Evolutionary conservation across 1,140 invertebrate species (phyloP), one percentile per base, ranked within the genome.

Genomic region (Macrotrachela quadricornifera): DNA sequence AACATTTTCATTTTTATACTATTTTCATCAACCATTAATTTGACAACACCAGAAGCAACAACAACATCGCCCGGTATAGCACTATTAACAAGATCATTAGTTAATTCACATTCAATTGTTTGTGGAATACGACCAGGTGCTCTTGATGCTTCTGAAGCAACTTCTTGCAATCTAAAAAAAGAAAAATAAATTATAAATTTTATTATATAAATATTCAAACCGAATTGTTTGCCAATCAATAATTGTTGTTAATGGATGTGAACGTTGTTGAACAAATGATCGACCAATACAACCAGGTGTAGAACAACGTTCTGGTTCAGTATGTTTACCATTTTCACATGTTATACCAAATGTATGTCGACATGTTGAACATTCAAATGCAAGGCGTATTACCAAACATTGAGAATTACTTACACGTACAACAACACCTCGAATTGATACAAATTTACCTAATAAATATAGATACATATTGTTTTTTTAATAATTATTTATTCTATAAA

Each of bases 51-150:
- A 56, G 80, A 82, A 11, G 94, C 70, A 15, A 79, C 81, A 1
- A 92, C 76, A 61, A 84, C 78, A 73, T 92, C 85, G 10, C 87
- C 90, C 21, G 86, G 82, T 56, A 80, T 76, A 61, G 85, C 85
- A 15, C 73, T 73, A 59, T 84, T 80, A n/a, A 88, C 82, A 47
- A 92, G 72, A 73, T 91, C 83, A 59, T 81, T 77, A 21, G 77
- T 75, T 18, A 94, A 69, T 69, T 88, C 83, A 64, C 86, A 80
- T 66, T 92, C 85, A 39, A 90, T 71, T 56, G 79, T 81, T 60
- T 81, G 69, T n/a, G 85, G 85, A 58, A 86, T 79, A 57, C 80
- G 74, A 17, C 83, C 84, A 21, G 21, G 38, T 41, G 13, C 77
- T 60, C 78, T 75, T 54, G 66, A 67, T 41, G 59, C 61, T 57